These are phyloP conservation scores for Drosophila tani DNA, from an alignment of 1,140 invertebrate species.

Conservation along the genomic window DNA sequence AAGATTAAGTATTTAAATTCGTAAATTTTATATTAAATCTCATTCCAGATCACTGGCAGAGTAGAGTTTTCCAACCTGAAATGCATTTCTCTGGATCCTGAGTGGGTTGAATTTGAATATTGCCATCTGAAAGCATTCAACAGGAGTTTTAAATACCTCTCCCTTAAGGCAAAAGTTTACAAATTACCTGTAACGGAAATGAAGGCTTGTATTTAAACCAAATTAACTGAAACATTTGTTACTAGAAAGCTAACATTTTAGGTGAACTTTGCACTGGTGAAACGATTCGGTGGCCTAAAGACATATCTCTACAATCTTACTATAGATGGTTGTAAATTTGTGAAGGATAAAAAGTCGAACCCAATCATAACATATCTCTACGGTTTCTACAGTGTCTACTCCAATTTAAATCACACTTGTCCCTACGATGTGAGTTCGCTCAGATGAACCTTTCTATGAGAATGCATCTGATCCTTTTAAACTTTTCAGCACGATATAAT, in stretches of 20 bases:
- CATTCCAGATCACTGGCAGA: not conserved
- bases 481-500: constrained; percentile 4
- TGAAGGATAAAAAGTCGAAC: not conserved
- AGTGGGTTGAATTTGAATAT: constrained; percentile 18
- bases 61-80: constrained; percentile 13
- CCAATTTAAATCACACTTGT: constrained; percentile 3
- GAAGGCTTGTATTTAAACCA: not conserved
- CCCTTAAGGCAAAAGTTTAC: constrained; percentile 2
- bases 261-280: not conserved
- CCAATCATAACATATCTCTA: not conserved
- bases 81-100: constrained; percentile 1
- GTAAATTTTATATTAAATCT: not conserved
- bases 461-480: too few relatives aligned
- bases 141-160: constrained; percentile 4
- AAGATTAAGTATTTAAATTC: not conserved
- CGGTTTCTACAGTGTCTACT: not conserved
- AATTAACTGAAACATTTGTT: not conserved
- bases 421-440: not conserved
- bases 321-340: constrained; percentile 1
- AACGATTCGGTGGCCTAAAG: not conserved
- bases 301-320: constrained; percentile 1
- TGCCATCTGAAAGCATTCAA: constrained; percentile 15
- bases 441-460: not conserved
- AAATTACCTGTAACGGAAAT: not conserved
- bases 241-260: not conserved